These are phyloP conservation scores for Epizoanthus scotinus DNA, from an alignment of 92 coral and sea anemone species.

Conservation along the genomic window DNA sequence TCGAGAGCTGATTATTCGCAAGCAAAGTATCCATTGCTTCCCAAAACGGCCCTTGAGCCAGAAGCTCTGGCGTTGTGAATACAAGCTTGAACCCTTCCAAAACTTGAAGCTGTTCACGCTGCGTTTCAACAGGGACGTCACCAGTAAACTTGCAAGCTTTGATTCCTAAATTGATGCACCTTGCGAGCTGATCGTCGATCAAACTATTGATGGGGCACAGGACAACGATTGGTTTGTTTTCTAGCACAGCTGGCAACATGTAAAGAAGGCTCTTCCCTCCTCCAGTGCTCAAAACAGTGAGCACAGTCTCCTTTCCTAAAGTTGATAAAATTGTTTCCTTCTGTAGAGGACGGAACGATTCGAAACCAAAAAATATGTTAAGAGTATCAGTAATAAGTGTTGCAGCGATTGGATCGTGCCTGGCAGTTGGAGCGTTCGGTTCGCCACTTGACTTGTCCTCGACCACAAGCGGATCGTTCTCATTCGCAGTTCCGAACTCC, in stretches of 20 bases:
- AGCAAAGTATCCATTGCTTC: no score
- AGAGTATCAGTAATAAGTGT: no score
- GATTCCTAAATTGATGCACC: conserved; percentile 12
- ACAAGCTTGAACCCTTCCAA: neutral
- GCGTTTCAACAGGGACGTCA: conserved; percentile 23
- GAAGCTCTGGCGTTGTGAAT: no score
- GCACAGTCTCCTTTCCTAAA: conserved; percentile 18
- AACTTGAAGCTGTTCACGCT: neutral
- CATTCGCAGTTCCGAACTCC: no score
- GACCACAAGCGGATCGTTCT: no score
- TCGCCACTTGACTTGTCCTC: no score
- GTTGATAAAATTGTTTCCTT: conserved; percentile 33
- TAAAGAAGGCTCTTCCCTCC: conserved; percentile 45
- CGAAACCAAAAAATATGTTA: conserved; percentile 8
- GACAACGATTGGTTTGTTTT: conserved; percentile 38
- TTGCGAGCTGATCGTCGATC: conserved; percentile 30
- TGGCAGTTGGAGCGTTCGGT: no score
- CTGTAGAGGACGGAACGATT: conserved; percentile 32
- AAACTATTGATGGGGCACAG: conserved; percentile 41
- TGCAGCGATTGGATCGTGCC: no score
- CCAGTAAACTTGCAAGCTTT: conserved; percentile 49
- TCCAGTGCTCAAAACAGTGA: conserved; percentile 42
- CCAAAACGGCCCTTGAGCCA: no score
- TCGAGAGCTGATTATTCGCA: no score
- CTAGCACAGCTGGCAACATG: conserved; percentile 41